Conservation (phyloP, 1,140 invertebrate species). For the Hydropsyche tenuis region DNA sequence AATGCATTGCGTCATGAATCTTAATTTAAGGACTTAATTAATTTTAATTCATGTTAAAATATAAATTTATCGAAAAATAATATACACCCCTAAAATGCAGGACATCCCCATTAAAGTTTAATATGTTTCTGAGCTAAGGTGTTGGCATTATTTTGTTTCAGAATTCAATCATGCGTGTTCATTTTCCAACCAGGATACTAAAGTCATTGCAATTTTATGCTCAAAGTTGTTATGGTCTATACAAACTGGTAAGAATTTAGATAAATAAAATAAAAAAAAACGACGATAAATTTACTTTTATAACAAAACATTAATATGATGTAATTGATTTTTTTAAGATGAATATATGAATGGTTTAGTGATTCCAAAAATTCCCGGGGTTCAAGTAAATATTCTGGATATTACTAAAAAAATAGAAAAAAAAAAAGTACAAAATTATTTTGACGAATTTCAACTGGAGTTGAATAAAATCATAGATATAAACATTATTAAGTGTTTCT, state of each 20-base stretch:
- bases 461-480: not conserved
- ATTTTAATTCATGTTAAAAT: no score
- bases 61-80: no score
- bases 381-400: not conserved
- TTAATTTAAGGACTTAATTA: no score
- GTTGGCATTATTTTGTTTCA: no score
- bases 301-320: not conserved
- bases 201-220: not conserved
- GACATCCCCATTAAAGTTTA: no score
- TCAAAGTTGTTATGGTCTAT: not conserved
- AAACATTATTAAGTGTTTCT: constrained; percentile 14
- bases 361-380: not conserved
- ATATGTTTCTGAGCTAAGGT: no score
- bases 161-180: not conserved
- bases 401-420: not conserved
- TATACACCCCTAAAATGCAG: no score
- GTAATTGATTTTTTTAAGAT: not conserved
- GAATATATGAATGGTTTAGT: not conserved
- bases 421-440: no score
- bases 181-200: not conserved
- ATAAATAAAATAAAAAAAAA: not conserved
- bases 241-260: not conserved
- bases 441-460: not conserved
- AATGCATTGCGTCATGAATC: no score
- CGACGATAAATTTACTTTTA: not conserved